Evolutionary conservation across 2,888 invertebrate genomes (phyloP).

Genomic region (Parochlus steinenii): DNA sequence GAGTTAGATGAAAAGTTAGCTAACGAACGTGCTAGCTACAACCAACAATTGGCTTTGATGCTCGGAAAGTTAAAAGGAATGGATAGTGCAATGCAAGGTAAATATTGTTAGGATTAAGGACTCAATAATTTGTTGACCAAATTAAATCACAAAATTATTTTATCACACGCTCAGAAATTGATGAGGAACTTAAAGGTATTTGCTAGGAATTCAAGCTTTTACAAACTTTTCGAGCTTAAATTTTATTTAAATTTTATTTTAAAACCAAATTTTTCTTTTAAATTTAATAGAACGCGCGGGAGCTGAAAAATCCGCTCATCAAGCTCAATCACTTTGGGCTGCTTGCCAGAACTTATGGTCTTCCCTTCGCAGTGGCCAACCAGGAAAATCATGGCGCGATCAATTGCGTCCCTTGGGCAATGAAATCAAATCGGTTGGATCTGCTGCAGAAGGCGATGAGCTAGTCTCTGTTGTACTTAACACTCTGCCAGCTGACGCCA

Average conservation of each 20-base stretch:
- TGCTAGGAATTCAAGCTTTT: conserved; percentile 1
- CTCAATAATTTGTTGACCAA: background rate
- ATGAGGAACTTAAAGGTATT: conserved; percentile 28
- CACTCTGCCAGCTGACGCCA: conserved; percentile 61
- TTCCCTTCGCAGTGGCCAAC: conserved; percentile 48
- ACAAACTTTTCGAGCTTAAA: background rate
- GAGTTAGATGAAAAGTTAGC: conserved; percentile 49
- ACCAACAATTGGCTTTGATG: conserved; percentile 53
- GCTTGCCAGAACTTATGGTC: conserved; percentile 78
- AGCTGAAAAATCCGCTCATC: conserved; percentile 54
- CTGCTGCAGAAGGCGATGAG: conserved; percentile 61
- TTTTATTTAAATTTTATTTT: conserved; percentile 1
- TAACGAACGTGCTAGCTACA: conserved; percentile 47
- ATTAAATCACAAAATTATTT: background rate
- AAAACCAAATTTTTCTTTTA: background rate
- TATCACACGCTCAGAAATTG: conserved; percentile 23
- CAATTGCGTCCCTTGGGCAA: conserved; percentile 43
- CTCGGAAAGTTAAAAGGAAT: conserved; percentile 60
- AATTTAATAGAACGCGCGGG: conserved; percentile 43
- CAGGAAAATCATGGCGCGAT: conserved; percentile 36
- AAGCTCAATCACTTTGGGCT: conserved; percentile 83
- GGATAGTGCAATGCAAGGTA: conserved; percentile 57
- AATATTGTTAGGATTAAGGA: conserved; percentile 22
- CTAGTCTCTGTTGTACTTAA: conserved; percentile 61
- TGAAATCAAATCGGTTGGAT: conserved; percentile 56